Conservation (phyloP, 2,113 vertebrate genomes). For the Phalacrocorax pelagicus region DNA sequence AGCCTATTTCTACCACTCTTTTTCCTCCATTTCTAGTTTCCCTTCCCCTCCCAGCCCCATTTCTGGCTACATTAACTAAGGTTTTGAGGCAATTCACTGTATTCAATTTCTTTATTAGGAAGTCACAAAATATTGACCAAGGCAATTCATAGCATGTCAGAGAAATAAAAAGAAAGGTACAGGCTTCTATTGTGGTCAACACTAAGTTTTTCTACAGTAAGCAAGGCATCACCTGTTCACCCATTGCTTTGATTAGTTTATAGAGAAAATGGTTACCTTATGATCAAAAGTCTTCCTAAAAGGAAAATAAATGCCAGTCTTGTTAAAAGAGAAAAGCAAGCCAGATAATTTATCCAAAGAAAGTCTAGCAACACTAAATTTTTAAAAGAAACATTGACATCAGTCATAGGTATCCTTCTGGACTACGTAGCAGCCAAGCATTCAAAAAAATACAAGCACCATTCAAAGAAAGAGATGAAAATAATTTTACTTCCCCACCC, state of each 20-base stretch:
- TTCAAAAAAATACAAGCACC: background rate
- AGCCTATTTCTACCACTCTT: background rate
- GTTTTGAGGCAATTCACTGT: background rate
- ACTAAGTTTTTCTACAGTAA: background rate
- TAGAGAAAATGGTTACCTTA: background rate
- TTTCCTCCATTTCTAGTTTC: background rate
- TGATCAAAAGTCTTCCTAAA: background rate
- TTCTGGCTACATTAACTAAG: background rate
- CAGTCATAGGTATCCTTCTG: background rate
- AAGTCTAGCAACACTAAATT: background rate
- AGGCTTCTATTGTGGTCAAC: background rate
- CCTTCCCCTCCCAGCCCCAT: accelerated
- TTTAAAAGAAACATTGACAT: background rate
- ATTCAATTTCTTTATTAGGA: background rate
- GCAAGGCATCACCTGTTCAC: background rate
- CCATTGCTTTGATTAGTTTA: background rate
- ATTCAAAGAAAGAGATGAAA: background rate
- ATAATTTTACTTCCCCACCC: background rate
- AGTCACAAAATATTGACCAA: background rate
- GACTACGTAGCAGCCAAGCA: background rate
- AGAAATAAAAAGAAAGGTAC: background rate
- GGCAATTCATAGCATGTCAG: background rate
- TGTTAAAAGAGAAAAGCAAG: background rate
- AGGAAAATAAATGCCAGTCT: background rate
- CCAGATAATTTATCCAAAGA: background rate